phyloP scores from a whole-genome alignment of 2,797 vertebrate genomes.

The Pachyuromys duprasi region DNA sequence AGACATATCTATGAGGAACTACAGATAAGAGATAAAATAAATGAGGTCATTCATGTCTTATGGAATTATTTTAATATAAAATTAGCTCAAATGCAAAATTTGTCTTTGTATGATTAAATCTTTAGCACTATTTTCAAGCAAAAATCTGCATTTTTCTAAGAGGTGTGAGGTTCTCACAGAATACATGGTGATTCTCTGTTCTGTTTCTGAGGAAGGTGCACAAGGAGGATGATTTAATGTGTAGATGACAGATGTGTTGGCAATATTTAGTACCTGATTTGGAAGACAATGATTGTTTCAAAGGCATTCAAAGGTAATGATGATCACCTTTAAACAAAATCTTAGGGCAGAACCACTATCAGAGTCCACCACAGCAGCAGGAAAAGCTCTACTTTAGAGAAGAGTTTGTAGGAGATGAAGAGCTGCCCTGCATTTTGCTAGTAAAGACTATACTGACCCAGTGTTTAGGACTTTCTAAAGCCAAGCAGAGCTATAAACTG shows the following conservation, averaged over 20 bases:
- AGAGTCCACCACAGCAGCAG: neutral
- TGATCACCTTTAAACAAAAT: slow-evolving; percentile 47
- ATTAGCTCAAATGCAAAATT: slow-evolving; percentile 52
- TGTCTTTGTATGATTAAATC: slow-evolving; percentile 9
- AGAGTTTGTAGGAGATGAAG: slow-evolving; percentile 16
- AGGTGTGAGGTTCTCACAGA: neutral
- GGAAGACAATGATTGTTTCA: slow-evolving; percentile 1
- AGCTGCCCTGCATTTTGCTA: neutral
- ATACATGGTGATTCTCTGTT: slow-evolving; percentile 34
- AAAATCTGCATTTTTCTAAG: neutral
- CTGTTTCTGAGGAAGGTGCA: slow-evolving; percentile 50
- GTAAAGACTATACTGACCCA: neutral
- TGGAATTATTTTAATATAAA: slow-evolving; percentile 64
- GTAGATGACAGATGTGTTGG: neutral
- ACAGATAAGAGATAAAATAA: slow-evolving; percentile 63
- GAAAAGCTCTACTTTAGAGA: neutral
- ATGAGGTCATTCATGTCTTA: neutral
- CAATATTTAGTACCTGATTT: slow-evolving; percentile 27
- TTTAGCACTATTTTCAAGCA: slow-evolving; percentile 47
- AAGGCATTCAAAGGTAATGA: slow-evolving; percentile 46
- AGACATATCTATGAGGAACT: slow-evolving; percentile 32
- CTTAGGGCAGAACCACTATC: slow-evolving; percentile 36
- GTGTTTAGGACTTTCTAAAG: slow-evolving; percentile 15
- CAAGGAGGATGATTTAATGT: slow-evolving; percentile 15
- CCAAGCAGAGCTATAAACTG: neutral